Percentiles rank a stretch among this genome's conserved stretches.
phyloP scores from a whole-genome alignment of 2,888 invertebrate genomes.

The Drosophila mayaguana region DNA sequence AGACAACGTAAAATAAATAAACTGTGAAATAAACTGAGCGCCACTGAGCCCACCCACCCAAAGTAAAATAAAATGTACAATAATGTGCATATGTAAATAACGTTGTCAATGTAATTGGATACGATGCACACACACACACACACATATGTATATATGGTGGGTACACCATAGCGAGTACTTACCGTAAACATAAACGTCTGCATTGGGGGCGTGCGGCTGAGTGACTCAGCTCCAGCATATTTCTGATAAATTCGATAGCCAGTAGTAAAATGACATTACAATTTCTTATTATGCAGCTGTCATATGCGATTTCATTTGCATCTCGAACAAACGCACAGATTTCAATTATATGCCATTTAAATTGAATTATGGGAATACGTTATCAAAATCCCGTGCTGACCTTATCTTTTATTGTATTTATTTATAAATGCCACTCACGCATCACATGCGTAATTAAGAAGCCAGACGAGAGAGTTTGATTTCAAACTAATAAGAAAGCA shows the following conservation, averaged over 20 bases:
- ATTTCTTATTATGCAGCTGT: slow-evolving; percentile 74
- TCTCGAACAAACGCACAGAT: slow-evolving; percentile 54
- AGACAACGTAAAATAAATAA: slow-evolving; percentile 63
- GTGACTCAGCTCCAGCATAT: neutral
- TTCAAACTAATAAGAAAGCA: neutral
- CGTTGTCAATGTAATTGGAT: slow-evolving; percentile 82
- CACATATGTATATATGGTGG: slow-evolving; percentile 12
- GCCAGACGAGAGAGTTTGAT: slow-evolving; percentile 18
- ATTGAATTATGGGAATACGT: slow-evolving; percentile 53
- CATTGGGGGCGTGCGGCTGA: no score
- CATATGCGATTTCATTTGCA: slow-evolving; percentile 71
- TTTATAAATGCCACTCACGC: slow-evolving; percentile 14
- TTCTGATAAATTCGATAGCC: slow-evolving; percentile 18
- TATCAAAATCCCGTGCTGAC: neutral
- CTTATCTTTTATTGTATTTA: slow-evolving; percentile 12
- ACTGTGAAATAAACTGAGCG: slow-evolving; percentile 65
- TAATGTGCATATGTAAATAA: slow-evolving; percentile 75
- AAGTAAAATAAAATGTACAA: slow-evolving; percentile 58
- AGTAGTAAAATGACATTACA: slow-evolving; percentile 62
- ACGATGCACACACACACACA: slow-evolving; percentile 30
- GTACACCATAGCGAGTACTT: slow-evolving; percentile 56
- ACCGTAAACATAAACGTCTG: slow-evolving; percentile 56
- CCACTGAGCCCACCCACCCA: slow-evolving; percentile 9
- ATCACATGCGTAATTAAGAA: slow-evolving; percentile 52
- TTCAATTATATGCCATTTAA: slow-evolving; percentile 71